phyloP scores from a whole-genome alignment of 2,113 vertebrate species.

The human (Homo sapiens) region GRCh38 chr1:111253501-111254000 shows the following conservation, averaged over 20 bases:
- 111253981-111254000: neutral
- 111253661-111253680: neutral
- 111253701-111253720: neutral
- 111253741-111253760: neutral
- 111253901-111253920: neutral
- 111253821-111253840: neutral
- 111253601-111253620: neutral
- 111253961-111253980: neutral
- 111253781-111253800: neutral
- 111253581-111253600: neutral
- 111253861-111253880: neutral
- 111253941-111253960: neutral
- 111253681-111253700: neutral
- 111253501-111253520: slow-evolving; percentile 78
- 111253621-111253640: neutral
- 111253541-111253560: neutral
- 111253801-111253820: neutral
- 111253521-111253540: neutral
- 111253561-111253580: neutral
- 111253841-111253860: no score
- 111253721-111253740: neutral
- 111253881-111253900: neutral
- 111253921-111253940: neutral
- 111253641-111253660: neutral
- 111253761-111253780: neutral